Conservation (phyloP, 92 coral and sea anemone genomes). For the Porites evermanni region DNA sequence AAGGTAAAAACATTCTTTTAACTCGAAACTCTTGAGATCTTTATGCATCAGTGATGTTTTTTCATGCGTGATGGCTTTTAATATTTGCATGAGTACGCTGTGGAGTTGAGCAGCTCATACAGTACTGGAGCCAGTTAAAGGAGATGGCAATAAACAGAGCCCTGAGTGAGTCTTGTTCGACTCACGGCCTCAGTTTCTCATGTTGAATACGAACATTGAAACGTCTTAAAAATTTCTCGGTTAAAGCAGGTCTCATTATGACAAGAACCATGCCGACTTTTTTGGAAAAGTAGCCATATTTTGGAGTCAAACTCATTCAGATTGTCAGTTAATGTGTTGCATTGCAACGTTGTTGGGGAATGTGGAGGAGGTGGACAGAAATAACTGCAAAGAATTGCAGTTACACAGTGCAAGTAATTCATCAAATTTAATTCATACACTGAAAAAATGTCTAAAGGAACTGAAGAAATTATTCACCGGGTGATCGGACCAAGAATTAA, state of each 20-base stretch:
- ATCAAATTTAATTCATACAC: neutral
- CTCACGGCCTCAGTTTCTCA: no score
- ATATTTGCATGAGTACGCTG: slow-evolving; percentile 1
- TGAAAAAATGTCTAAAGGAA: neutral
- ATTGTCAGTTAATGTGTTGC: neutral
- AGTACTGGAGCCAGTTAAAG: no score
- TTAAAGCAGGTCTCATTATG: neutral
- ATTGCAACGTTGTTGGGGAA: neutral
- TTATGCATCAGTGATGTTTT: neutral
- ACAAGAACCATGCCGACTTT: neutral
- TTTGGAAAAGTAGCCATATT: neutral
- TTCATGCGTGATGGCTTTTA: neutral
- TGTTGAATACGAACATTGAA: no score
- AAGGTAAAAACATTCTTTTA: neutral
- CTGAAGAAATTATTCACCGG: neutral
- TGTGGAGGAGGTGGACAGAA: neutral
- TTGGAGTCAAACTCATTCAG: neutral
- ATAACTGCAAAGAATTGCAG: neutral
- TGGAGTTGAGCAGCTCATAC: no score
- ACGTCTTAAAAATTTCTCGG: neutral
- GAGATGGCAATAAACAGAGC: no score
- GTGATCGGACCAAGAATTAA: neutral
- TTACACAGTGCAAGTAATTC: neutral
- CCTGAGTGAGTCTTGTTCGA: no score
- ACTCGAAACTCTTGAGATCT: neutral